A percentile compares a stretch with the other conserved stretches of the same genome.
Conservation (phyloP, 1,140 invertebrate species). For the Epicauta chinensis region DNA sequence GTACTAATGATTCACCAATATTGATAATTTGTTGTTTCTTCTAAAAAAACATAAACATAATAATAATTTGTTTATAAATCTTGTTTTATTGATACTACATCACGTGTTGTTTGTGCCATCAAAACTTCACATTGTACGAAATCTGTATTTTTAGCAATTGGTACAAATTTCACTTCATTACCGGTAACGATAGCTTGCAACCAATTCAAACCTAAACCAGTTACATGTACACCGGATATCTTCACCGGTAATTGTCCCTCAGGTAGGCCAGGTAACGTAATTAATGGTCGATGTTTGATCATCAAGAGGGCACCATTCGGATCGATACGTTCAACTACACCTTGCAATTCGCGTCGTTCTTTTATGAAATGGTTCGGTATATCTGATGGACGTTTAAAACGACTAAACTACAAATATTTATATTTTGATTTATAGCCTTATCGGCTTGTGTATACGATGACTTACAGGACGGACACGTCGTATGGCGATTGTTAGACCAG, state of each 20-base stretch:
- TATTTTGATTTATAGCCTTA: too few species aligned
- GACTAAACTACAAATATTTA: conserved; percentile 41
- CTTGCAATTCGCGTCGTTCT: conserved; percentile 42
- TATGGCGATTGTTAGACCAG: conserved; percentile 45
- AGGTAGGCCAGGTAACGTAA: conserved; percentile 39
- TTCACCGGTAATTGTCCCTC: conserved; percentile 47
- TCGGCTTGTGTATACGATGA: conserved; percentile 25
- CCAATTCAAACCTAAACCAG: conserved; percentile 47
- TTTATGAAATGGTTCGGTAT: conserved; percentile 47
- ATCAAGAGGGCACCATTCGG: conserved; percentile 44
- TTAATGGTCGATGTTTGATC: conserved; percentile 48
- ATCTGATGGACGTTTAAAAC: conserved; percentile 45
- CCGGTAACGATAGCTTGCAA: conserved; percentile 45
- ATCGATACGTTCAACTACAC: conserved; percentile 44
- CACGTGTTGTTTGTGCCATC: conserved; percentile 36
- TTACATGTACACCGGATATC: conserved; percentile 46
- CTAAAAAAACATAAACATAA: conserved; percentile 4
- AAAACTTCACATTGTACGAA: conserved; percentile 45
- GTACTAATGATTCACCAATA: conserved; percentile 44
- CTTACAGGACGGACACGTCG: conserved; percentile 49
- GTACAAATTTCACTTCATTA: conserved; percentile 44
- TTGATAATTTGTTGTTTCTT: conserved; percentile 23
- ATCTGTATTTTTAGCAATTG: conserved; percentile 40
- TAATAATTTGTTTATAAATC: conserved; percentile 1
- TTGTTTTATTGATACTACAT: conserved; percentile 22